These are phyloP conservation scores for Brachypteracias leptosomus DNA, from an alignment of 2,113 vertebrate genomes.

Conservation along the genomic window DNA sequence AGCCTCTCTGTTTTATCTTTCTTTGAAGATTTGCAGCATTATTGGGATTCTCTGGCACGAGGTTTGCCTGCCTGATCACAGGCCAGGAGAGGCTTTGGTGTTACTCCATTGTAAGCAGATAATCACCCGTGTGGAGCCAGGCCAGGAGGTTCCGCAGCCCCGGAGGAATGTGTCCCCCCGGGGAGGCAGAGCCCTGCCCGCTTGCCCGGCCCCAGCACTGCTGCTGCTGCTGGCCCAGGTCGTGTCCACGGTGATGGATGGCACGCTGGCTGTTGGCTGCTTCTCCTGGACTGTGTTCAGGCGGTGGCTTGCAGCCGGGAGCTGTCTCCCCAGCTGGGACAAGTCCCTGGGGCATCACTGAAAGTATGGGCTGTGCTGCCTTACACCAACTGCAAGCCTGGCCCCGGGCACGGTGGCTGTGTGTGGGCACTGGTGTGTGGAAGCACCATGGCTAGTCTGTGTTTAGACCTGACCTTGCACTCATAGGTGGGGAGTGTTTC, in stretches of 20 bases:
- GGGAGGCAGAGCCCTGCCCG: background rate
- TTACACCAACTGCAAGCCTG: background rate
- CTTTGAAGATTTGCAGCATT: constrained; percentile 52
- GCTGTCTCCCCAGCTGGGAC: background rate
- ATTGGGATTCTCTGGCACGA: constrained; percentile 30
- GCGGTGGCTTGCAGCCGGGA: background rate
- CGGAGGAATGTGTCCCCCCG: background rate
- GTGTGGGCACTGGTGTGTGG: background rate
- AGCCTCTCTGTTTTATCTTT: background rate
- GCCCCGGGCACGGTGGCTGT: accelerated
- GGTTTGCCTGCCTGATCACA: background rate
- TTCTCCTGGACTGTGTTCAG: background rate
- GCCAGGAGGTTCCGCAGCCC: background rate
- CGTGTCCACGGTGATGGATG: accelerated
- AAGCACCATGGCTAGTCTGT: accelerated
- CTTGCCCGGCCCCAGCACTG: background rate
- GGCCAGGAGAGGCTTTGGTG: background rate
- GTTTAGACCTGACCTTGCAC: background rate
- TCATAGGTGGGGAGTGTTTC: background rate
- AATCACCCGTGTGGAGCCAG: background rate
- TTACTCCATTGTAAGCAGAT: background rate
- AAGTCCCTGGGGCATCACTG: background rate
- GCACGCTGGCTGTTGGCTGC: background rate
- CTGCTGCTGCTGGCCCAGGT: background rate
- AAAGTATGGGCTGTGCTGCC: background rate